Evolutionary conservation across 2,888 invertebrate species (phyloP), one percentile per base, ranked within the genome.

Genomic region (Parochlus steinenii): DNA sequence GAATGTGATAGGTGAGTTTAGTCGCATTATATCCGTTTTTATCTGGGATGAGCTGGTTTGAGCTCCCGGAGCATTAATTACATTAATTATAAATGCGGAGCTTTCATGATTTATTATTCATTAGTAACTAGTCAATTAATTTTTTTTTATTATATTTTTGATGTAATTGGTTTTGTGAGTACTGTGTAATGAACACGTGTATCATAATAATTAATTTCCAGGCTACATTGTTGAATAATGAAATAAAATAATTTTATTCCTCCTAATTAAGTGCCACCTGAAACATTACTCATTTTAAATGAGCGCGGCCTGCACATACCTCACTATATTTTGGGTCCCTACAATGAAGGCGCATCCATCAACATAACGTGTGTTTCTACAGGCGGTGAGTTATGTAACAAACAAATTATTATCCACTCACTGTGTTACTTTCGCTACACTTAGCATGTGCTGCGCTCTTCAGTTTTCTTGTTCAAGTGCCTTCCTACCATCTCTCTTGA

Each of bases 361-460:
- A 74, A 78, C 52, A 75, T 87, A 43, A 77, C 79, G 45, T 87
- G 87, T 59, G 80, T 83, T 45, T 78, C 80, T 41, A 74, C 74
- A 46, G 85, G 83, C 63, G 86, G 86, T 85, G 67, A 66, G 70
- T 34, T 16, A 29, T 27, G 24, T 23, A 16, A 41, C 40, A 43
- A 43, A 43, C 45, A 42, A 45, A 45, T 30, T 14, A 8, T 10
- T n/a, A n/a, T n/a, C n/a, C n/a, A n/a, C n/a, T n/a, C n/a, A n/a
- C n/a, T n/a, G n/a, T n/a, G n/a, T n/a, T n/a, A n/a, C n/a, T n/a
- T n/a, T n/a, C n/a, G n/a, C n/a, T n/a, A n/a, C n/a, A n/a, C n/a
- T n/a, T n/a, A n/a, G n/a, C n/a, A n/a, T n/a, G n/a, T n/a, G n/a
- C n/a, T n/a, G n/a, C n/a, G n/a, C n/a, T n/a, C n/a, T n/a, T n/a